Evolutionary conservation across 2,113 vertebrate species (phyloP), one percentile per base, ranked within the genome.

Genomic region (Corydoras maculifer): DNA sequence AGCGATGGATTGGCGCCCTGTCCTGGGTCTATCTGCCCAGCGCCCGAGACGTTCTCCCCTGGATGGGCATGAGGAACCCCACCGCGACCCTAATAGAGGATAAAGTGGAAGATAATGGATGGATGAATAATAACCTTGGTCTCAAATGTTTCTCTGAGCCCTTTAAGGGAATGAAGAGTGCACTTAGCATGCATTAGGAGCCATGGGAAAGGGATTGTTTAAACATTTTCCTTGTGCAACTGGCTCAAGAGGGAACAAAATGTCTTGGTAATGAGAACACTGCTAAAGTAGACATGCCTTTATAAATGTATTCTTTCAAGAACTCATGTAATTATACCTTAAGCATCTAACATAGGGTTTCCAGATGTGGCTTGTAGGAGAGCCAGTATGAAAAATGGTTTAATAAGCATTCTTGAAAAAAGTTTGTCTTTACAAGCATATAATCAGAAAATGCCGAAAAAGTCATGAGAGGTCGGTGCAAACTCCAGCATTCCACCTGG

Each of bases 121-220:
- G n/a, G n/a, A n/a, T n/a, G n/a, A n/a, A n/a, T n/a, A 69, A 61
- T 30, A 58, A 32, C 53, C 57, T 49, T 66, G 48, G 55, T 65
- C 62, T 69, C 62, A 51, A 69, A 59, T 58, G 15, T 63, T 70
- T 51, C 65, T 67, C 43, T 25, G 51, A 9, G 68, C 8, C 51
- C 9, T 59, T 71, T 71, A 75, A 57, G 13, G 63, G 54, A 48
- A 25, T 54, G 30, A 53, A 66, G 64, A 15, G 29, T 43, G 53
- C n/a, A 73, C 25, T 25, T 50, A 53, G 51, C 51, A 3, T 14
- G 51, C 51, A 53, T 10, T 10, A 53, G 9, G 13, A 1, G 1
- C 9, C 51, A 53, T 53, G 51, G 51, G 51, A 53, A 53, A 5
- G 51, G 51, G 35, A 43, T 54, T 66, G 13, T 29, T 54, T n/a